Conservation (phyloP, 2,888 invertebrate genomes). For the Eupithecia insigniata region DNA sequence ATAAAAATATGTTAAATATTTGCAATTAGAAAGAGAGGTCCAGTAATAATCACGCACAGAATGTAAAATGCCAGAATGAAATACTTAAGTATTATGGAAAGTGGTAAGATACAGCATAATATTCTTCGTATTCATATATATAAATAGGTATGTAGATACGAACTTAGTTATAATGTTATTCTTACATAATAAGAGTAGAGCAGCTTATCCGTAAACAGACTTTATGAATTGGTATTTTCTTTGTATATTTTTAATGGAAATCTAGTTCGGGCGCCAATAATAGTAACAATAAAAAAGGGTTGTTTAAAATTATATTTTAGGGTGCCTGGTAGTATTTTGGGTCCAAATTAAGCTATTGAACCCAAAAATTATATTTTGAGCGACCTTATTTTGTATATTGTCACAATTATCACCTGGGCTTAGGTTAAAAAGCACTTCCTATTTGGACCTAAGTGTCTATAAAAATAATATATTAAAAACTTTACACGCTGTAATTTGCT, state of each 20-base stretch:
- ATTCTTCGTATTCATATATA: not conserved
- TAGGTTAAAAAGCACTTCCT: not conserved
- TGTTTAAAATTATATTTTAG: no score
- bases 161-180: not conserved
- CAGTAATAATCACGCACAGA: slow-evolving; percentile 42
- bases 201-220: not conserved
- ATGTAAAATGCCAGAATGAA: slow-evolving; percentile 2
- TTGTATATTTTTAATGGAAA: not conserved
- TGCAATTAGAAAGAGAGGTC: slow-evolving; percentile 42
- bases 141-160: not conserved
- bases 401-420: no score
- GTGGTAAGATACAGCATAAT: not conserved
- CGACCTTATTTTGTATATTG: no score
- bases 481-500: not conserved
- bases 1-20: not conserved
- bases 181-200: not conserved
- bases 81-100: not conserved
- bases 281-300: no score
- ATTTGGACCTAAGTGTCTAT: not conserved
- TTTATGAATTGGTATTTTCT: not conserved
- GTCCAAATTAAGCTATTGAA: no score
- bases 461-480: not conserved
- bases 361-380: no score
- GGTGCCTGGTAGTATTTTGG: no score
- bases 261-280: no score